These are phyloP conservation scores for Myrmecophaga tridactyla DNA, from an alignment of 2,113 vertebrate genomes.

Conservation along the genomic window DNA sequence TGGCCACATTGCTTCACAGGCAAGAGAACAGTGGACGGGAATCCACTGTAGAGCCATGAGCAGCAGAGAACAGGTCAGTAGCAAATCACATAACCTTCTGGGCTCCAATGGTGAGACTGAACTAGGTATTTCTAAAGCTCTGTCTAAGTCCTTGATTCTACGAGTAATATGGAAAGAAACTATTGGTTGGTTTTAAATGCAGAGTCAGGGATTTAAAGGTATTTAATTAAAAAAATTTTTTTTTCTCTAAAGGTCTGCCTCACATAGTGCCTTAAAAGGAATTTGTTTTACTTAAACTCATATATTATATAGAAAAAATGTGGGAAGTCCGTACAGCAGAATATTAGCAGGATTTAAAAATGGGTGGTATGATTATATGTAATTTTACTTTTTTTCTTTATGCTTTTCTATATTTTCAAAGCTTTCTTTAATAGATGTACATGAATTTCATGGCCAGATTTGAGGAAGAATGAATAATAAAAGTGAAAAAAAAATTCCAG, in stretches of 20 bases:
- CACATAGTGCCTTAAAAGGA: too few relatives aligned
- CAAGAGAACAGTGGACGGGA: background rate
- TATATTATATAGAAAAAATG: too few relatives aligned
- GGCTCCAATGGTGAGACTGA: background rate
- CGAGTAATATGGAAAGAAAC: background rate
- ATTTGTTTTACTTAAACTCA: too few relatives aligned
- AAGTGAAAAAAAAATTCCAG: background rate
- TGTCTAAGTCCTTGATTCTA: background rate
- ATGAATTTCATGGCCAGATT: background rate
- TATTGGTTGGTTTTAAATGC: background rate
- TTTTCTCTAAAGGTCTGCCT: background rate
- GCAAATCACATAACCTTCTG: background rate
- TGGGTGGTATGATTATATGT: background rate
- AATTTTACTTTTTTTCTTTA: background rate
- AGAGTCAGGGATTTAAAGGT: background rate
- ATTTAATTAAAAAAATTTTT: background rate
- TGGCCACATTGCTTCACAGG: background rate
- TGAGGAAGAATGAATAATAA: background rate
- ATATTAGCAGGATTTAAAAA: conserved; percentile 6
- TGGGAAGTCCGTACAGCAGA: too few relatives aligned
- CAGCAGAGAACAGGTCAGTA: background rate
- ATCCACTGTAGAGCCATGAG: background rate
- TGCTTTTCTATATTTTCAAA: background rate
- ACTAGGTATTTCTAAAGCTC: background rate
- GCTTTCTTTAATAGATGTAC: background rate